Evolutionary conservation across 2,113 vertebrate species (phyloP).

Genomic region (Cyrtonyx montezumae): DNA sequence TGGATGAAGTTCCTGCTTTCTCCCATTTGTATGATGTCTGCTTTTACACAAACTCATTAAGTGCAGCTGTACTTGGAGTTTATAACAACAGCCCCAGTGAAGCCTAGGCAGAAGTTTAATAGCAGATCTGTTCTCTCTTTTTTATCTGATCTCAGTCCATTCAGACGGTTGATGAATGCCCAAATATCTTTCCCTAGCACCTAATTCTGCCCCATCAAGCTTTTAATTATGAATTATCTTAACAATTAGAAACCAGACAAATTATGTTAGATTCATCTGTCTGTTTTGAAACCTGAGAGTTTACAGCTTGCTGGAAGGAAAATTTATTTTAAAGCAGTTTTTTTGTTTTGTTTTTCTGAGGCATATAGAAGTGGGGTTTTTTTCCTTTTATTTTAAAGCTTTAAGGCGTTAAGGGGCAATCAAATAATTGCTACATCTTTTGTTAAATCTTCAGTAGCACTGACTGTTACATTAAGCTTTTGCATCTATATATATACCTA

Average conservation of each 20-base stretch:
- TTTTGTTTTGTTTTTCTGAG: background rate
- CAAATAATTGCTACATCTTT: background rate
- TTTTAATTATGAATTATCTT: constrained; percentile 23
- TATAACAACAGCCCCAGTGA: constrained; percentile 47
- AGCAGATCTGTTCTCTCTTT: constrained; percentile 12
- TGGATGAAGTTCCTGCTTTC: constrained; percentile 62
- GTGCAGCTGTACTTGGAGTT: constrained; percentile 64
- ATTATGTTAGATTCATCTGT: constrained; percentile 17
- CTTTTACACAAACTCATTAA: constrained; percentile 73
- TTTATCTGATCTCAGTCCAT: constrained; percentile 45
- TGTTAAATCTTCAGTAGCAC: background rate
- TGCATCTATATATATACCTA: background rate
- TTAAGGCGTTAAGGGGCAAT: background rate
- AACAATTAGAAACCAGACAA: constrained; percentile 7
- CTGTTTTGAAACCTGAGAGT: constrained; percentile 24
- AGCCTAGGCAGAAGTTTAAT: constrained; percentile 31
- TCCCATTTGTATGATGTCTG: constrained; percentile 56
- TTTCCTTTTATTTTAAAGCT: background rate
- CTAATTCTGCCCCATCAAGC: constrained; percentile 22
- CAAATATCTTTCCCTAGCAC: background rate
- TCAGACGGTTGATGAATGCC: background rate
- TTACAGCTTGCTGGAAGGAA: constrained; percentile 30
- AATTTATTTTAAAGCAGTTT: constrained; percentile 39
- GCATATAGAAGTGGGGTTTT: background rate
- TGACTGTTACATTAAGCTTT: background rate